A percentile compares a stretch with the other conserved stretches of the same genome.
phyloP scores from a whole-genome alignment of 2,888 invertebrate species.

The Trichacis sp. region DNA sequence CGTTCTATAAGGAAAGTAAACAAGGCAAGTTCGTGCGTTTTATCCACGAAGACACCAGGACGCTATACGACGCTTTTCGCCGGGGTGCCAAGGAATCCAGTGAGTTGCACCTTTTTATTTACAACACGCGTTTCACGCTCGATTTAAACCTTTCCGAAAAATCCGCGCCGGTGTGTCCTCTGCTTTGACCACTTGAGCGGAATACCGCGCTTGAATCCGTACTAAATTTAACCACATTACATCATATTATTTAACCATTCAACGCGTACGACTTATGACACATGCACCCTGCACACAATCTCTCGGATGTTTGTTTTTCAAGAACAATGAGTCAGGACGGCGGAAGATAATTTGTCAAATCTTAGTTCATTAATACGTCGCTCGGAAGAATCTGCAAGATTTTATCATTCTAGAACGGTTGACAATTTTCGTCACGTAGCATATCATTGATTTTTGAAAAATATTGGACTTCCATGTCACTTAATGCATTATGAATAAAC shows the following conservation, averaged over 20 bases:
- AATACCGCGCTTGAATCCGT: conserved; percentile 39
- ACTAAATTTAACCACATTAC: conserved; percentile 42
- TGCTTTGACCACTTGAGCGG: conserved; percentile 25
- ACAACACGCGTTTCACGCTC: conserved; percentile 18
- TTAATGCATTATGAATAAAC: too few species aligned
- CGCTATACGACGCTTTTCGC: conserved; percentile 90
- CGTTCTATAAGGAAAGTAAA: conserved; percentile 90
- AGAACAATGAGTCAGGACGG: too few species aligned
- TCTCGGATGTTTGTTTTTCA: conserved; percentile 20
- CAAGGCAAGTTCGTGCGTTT: conserved; percentile 87
- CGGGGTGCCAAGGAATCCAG: conserved; percentile 93
- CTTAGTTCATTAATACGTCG: too few species aligned
- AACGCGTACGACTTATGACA: conserved; percentile 21
- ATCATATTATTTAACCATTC: conserved; percentile 40
- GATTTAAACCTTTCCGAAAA: conserved; percentile 17
- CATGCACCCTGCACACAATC: conserved; percentile 19
- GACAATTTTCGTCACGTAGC: too few species aligned
- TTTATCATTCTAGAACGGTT: too few species aligned
- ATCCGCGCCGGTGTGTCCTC: conserved; percentile 22
- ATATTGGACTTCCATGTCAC: too few species aligned
- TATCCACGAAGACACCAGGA: conserved; percentile 88
- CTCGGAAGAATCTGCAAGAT: too few species aligned
- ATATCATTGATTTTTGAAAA: too few species aligned
- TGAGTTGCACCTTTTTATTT: conserved; percentile 70
- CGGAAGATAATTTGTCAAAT: too few species aligned